Base-by-base conservation (phyloP, 1,140 invertebrate genomes). In the Drosophila nasuta region DNA sequence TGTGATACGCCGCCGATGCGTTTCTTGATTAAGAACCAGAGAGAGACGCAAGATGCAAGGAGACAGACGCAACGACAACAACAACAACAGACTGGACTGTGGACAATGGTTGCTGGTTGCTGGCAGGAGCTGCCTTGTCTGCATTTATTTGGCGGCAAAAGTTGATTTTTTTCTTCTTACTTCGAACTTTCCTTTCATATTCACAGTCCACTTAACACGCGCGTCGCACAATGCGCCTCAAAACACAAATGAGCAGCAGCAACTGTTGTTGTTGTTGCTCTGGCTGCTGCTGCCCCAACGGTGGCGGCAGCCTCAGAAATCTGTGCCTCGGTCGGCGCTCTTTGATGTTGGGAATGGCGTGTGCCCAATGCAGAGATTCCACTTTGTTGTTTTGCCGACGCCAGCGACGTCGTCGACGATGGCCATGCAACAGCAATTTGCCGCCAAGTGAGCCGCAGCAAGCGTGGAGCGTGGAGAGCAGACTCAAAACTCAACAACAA, bases 311-410 rank as follows among this genome's bases (percentile, higher is more conserved):
- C 90, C 87, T 91, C 90, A 92, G 91, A 91, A 92, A 91, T 86
- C 79, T 86, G 82, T 86, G 88, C 82, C 72, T 69, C 66, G 13
- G 41, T 70, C 91, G 91, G 90, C 75, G 13, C 52, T 35, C 90
- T 91, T 92, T 92, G 83, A 92, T 91, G 86, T 91, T 91, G 83
- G 81, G 88, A 92, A 92, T 92, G 91, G 91, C 91, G 91, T 92
- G 91, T 92, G 91, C 91, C 91, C 88, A 86, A 89, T 91, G 91
- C 87, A 83, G 91, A 92, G 90, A 92, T 92, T 91, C 87, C 70
- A 72, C 87, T 91, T 92, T 92, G 90, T 86, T 92, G 77, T 82
- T 89, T 87, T 60, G 75, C 86, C 86, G 82, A 82, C 83, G 78
- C 68, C 65, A 77, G 74, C 79, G 70, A 51, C 69, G 70, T 75